These are phyloP conservation scores for Medauroidea extradentata DNA, from an alignment of 1,140 invertebrate genomes.

Conservation along the genomic window DNA sequence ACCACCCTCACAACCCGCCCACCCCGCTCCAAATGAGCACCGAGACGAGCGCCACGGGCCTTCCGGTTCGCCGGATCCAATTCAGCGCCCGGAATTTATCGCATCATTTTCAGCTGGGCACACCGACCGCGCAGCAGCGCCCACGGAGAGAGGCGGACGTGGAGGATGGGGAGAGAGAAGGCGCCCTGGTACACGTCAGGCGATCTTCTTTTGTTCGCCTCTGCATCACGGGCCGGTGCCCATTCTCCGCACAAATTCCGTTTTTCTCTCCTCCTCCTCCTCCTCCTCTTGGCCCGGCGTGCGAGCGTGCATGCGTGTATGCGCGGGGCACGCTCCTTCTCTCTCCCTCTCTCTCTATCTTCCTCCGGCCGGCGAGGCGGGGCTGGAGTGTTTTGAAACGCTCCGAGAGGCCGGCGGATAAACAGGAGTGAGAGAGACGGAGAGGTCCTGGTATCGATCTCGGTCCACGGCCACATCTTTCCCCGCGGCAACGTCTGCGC, in stretches of 20 bases:
- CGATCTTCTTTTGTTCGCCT: slow-evolving; percentile 6
- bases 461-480: too few species aligned
- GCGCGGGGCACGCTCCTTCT: neutral
- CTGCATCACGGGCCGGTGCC: slow-evolving; percentile 14
- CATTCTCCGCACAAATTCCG: slow-evolving; percentile 18
- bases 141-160: neutral
- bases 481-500: too few species aligned
- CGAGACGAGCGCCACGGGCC: slow-evolving; percentile 21
- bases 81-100: slow-evolving; percentile 60
- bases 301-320: neutral
- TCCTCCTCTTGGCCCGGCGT: neutral
- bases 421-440: too few species aligned
- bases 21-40: too few species aligned
- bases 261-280: neutral
- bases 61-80: slow-evolving; percentile 56
- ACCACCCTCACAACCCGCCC: neutral
- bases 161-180: slow-evolving; percentile 24
- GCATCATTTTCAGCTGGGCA: slow-evolving; percentile 61
- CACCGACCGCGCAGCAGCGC: slow-evolving; percentile 43
- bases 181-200: slow-evolving; percentile 33
- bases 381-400: too few species aligned
- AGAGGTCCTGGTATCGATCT: too few species aligned
- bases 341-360: too few species aligned
- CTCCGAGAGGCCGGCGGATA: too few species aligned
- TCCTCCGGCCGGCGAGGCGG: too few species aligned